A percentile compares a stretch with the other conserved stretches of the same genome.
These are phyloP conservation scores for Hypercompe scribonia DNA, from an alignment of 2,888 invertebrate genomes.

Conservation along the genomic window DNA sequence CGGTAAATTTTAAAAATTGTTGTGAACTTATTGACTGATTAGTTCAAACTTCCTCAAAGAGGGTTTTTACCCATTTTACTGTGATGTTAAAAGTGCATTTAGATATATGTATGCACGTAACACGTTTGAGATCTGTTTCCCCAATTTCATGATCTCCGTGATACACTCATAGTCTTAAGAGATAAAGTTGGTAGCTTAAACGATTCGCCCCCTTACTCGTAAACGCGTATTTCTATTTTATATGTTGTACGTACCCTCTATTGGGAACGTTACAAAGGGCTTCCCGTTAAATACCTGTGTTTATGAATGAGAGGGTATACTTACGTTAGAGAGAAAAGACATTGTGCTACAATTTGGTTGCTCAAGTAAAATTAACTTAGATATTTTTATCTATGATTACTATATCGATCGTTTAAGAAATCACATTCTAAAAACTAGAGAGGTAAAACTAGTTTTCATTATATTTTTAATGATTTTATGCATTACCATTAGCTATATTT, in stretches of 20 bases:
- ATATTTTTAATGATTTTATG: constrained; percentile 15
- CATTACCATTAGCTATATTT: constrained; percentile 13
- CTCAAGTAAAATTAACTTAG: constrained; percentile 50
- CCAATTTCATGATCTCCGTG: constrained; percentile 44
- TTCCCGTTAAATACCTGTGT: background rate
- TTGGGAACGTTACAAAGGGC: background rate
- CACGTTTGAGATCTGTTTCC: constrained; percentile 46
- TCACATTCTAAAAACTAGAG: constrained; percentile 21
- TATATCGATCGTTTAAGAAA: constrained; percentile 43
- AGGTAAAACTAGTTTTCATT: background rate
- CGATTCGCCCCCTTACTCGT: constrained; percentile 24
- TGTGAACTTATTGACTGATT: constrained; percentile 5
- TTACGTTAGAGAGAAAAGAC: constrained; percentile 36
- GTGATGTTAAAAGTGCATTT: constrained; percentile 43
- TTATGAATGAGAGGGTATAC: constrained; percentile 3
- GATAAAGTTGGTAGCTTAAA: constrained; percentile 45
- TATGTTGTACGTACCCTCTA: constrained; percentile 16
- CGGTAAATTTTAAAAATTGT: background rate
- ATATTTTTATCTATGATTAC: constrained; percentile 20
- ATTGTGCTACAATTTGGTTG: constrained; percentile 41
- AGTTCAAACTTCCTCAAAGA: constrained; percentile 16
- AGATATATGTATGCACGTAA: constrained; percentile 21
- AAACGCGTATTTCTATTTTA: constrained; percentile 16
- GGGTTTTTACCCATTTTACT: constrained; percentile 38
- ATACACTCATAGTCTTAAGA: constrained; percentile 26